A percentile compares a stretch with the other conserved stretches of the same genome.
These are phyloP conservation scores for Sesamia nonagrioides DNA, from an alignment of 1,140 invertebrate species.

Conservation along the genomic window DNA sequence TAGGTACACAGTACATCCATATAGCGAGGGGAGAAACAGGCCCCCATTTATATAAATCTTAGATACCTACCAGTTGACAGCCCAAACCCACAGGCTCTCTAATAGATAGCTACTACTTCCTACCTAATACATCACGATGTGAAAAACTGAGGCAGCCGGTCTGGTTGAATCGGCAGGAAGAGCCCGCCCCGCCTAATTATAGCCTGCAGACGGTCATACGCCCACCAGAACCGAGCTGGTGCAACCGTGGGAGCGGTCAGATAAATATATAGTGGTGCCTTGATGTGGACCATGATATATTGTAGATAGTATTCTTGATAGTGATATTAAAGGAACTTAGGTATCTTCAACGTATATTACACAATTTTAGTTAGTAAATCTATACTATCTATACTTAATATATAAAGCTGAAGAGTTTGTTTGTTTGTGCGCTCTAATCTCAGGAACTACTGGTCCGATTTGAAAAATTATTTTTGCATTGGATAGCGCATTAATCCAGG, in stretches of 20 bases:
- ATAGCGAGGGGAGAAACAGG: no score
- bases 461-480: no score
- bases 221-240: not conserved
- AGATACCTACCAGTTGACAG: not conserved
- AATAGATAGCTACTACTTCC: constrained; percentile 41
- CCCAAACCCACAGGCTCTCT: not conserved
- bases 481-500: no score
- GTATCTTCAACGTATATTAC: not conserved
- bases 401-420: no score
- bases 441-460: no score
- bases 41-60: not conserved
- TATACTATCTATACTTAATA: no score
- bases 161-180: constrained; percentile 6
- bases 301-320: constrained; percentile 27
- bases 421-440: no score
- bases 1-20: no score
- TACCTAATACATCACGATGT: constrained; percentile 23
- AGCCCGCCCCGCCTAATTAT: constrained; percentile 39
- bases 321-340: not conserved
- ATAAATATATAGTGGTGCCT: not conserved
- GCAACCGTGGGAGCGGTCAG: constrained; percentile 21
- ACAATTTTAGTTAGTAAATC: no score
- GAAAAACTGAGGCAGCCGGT: constrained; percentile 24
- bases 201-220: constrained; percentile 19
- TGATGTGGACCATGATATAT: constrained; percentile 9